These are phyloP conservation scores for Uloborus plumipes DNA, from an alignment of 2,888 invertebrate genomes.

Conservation along the genomic window DNA sequence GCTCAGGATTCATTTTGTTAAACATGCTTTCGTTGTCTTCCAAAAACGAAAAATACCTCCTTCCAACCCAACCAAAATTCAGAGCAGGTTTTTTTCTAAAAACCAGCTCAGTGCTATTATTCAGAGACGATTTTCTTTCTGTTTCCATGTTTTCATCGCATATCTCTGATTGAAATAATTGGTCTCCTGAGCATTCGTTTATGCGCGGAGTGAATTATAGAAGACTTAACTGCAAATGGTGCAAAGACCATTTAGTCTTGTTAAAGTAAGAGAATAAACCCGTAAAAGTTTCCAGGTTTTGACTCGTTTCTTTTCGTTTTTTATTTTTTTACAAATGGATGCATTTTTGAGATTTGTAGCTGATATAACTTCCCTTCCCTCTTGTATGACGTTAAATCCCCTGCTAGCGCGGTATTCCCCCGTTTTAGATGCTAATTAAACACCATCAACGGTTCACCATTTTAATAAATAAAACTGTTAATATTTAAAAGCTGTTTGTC, in stretches of 20 bases:
- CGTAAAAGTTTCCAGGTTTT: conserved; percentile 22
- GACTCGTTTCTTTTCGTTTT: conserved; percentile 19
- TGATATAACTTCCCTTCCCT: conserved; percentile 10
- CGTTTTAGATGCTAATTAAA: conserved; percentile 33
- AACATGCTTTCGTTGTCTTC: not conserved
- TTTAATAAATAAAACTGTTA: conserved; percentile 43
- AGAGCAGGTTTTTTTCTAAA: not conserved
- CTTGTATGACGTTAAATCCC: conserved; percentile 19
- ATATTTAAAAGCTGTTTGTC: conserved; percentile 37
- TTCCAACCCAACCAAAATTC: not conserved
- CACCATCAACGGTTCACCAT: conserved; percentile 37
- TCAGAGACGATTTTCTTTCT: not conserved
- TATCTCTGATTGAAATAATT: conserved; percentile 32
- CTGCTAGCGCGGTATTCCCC: conserved; percentile 19
- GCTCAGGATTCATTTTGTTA: too few relatives aligned
- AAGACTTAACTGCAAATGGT: conserved; percentile 50
- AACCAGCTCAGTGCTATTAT: not conserved
- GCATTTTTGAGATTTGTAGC: conserved; percentile 39
- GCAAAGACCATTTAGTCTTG: conserved; percentile 55
- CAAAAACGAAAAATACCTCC: not conserved
- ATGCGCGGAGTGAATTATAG: conserved; percentile 46
- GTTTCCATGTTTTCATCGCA: not conserved
- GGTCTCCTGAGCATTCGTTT: conserved; percentile 42
- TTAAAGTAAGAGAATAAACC: conserved; percentile 46
- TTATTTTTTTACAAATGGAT: conserved; percentile 18